Conservation (phyloP, 1,140 invertebrate species). For the Brachionus calyciflorus region DNA sequence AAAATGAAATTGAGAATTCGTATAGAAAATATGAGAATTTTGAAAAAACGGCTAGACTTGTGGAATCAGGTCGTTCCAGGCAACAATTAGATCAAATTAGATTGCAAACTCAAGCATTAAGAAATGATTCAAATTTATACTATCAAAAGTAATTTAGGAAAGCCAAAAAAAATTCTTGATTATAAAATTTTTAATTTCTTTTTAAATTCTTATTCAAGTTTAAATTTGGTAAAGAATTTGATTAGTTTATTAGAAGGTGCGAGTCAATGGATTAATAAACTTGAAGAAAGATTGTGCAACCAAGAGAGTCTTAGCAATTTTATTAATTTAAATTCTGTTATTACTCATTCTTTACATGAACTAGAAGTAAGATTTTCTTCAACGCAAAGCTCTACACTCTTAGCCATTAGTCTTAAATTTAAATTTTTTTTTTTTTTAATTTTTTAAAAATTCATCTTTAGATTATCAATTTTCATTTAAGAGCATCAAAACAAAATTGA, state of each 20-base stretch:
- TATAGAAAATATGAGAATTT: slow-evolving; percentile 16
- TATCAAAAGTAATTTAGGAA: slow-evolving; percentile 7
- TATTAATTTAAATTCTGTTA: background rate
- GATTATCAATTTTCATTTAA: no score
- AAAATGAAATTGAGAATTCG: slow-evolving; percentile 7
- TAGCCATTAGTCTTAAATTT: no score
- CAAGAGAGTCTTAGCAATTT: slow-evolving; percentile 15
- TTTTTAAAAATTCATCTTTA: no score
- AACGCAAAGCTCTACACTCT: no score
- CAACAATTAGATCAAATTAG: background rate
- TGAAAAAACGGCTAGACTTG: background rate
- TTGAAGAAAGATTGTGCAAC: slow-evolving; percentile 6
- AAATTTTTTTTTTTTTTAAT: no score
- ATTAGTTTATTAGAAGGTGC: background rate
- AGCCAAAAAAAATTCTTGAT: no score
- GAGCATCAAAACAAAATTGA: no score
- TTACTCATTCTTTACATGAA: background rate
- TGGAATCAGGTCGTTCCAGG: background rate
- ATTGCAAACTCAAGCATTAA: background rate
- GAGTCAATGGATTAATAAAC: background rate
- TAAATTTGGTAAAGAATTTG: slow-evolving; percentile 38
- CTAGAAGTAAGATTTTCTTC: slow-evolving; percentile 14
- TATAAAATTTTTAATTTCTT: background rate
- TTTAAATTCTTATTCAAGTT: background rate
- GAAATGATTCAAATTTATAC: background rate